Evolutionary conservation across 2,888 invertebrate genomes (phyloP).

Genomic region (Oscheius sp.): DNA sequence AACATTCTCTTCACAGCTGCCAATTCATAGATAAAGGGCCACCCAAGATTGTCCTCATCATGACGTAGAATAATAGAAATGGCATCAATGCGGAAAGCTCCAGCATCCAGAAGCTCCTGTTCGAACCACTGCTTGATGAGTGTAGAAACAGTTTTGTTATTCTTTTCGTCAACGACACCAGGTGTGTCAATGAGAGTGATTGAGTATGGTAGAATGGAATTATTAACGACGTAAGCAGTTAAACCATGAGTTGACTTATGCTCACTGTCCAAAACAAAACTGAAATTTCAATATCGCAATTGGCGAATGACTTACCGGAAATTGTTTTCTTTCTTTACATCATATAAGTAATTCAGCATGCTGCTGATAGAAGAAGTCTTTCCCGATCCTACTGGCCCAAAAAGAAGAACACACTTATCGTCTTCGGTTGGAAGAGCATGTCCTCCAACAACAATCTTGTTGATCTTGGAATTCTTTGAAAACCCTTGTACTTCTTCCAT

Average conservation of each 20-base stretch:
- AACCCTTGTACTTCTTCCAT: constrained; percentile 45
- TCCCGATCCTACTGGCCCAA: constrained; percentile 59
- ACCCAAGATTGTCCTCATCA: constrained; percentile 55
- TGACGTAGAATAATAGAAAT: constrained; percentile 58
- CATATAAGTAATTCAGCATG: constrained; percentile 62
- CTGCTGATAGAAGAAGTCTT: constrained; percentile 58
- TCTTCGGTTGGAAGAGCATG: constrained; percentile 52
- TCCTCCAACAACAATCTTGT: constrained; percentile 61
- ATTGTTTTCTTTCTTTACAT: constrained; percentile 60
- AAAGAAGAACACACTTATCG: constrained; percentile 63
- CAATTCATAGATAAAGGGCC: constrained; percentile 64
- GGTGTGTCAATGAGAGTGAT: constrained; percentile 65
- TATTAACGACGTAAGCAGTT: constrained; percentile 63
- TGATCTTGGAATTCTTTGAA: constrained; percentile 47
- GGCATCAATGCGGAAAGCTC: constrained; percentile 62
- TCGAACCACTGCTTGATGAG: constrained; percentile 62
- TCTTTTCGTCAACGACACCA: constrained; percentile 56
- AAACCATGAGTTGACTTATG: constrained; percentile 44
- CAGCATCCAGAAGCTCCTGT: constrained; percentile 57
- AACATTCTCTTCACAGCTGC: constrained; percentile 63
- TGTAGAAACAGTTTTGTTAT: constrained; percentile 52
- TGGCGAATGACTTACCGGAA: constrained; percentile 43
- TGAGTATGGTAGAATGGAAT: constrained; percentile 59
- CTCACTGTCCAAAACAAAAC: constrained; percentile 14
- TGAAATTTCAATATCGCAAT: background rate